phyloP scores from a whole-genome alignment of 2,888 invertebrate species.

The Diaprepes abbreviatus region DNA sequence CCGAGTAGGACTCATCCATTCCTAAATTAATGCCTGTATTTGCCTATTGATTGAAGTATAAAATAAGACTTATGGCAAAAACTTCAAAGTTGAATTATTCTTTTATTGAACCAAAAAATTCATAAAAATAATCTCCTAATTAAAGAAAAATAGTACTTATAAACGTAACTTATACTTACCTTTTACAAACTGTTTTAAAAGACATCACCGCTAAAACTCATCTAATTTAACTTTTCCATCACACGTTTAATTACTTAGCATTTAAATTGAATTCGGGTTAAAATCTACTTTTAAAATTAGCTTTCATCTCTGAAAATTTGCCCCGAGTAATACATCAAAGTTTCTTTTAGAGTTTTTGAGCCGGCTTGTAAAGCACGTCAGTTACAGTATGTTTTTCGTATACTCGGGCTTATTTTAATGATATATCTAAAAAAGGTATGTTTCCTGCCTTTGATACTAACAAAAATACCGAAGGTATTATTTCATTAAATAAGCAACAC shows the following conservation, averaged over 20 bases:
- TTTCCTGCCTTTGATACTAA: slow-evolving; percentile 11
- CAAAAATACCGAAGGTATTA: slow-evolving; percentile 21
- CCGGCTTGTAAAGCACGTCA: slow-evolving; percentile 31
- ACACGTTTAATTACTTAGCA: slow-evolving; percentile 41
- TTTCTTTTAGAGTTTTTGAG: slow-evolving; percentile 31
- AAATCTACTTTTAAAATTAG: slow-evolving; percentile 30
- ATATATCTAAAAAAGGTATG: slow-evolving; percentile 23
- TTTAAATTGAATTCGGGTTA: slow-evolving; percentile 32
- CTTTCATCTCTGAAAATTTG: slow-evolving; percentile 40
- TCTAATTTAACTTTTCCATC: slow-evolving; percentile 21
- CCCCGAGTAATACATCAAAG: slow-evolving; percentile 40
- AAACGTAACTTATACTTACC: no score
- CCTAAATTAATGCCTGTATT: no score
- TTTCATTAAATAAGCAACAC: slow-evolving; percentile 15
- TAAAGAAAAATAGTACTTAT: no score
- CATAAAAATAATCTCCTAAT: no score
- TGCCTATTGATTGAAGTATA: no score
- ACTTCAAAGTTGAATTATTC: no score
- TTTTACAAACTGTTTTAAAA: not conserved
- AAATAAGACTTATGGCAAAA: no score
- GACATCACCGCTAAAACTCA: slow-evolving; percentile 7
- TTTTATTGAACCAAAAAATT: no score
- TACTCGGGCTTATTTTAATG: slow-evolving; percentile 23
- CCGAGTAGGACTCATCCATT: no score
- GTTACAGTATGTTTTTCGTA: slow-evolving; percentile 37